These are phyloP conservation scores for Syrrhaptes paradoxus DNA, from an alignment of 2,113 vertebrate species.

Conservation along the genomic window DNA sequence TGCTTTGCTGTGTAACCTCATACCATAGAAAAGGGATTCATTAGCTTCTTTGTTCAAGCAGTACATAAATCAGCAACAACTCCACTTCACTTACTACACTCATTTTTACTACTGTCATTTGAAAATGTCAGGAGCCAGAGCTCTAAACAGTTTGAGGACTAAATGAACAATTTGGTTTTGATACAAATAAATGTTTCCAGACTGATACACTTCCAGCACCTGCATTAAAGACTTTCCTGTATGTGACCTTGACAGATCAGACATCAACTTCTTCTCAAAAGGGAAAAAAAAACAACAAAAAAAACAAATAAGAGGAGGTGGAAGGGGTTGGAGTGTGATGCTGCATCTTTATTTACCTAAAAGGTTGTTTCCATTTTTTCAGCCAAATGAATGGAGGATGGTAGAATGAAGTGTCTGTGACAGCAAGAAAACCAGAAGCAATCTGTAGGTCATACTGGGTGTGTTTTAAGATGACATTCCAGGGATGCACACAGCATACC, in stretches of 20 bases:
- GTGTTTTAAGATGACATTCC: fast-evolving
- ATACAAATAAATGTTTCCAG: not conserved
- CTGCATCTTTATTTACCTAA: not conserved
- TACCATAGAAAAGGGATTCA: not conserved
- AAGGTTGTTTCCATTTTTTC: not conserved
- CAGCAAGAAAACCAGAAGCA: not conserved
- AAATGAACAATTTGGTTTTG: not conserved
- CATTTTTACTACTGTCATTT: not conserved
- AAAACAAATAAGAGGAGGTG: not conserved
- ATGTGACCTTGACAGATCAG: not conserved
- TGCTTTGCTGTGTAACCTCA: not conserved
- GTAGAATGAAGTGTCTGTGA: not conserved
- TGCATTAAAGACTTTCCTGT: not conserved
- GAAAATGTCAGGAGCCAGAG: not conserved
- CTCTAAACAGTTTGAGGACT: not conserved
- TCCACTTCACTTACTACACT: not conserved
- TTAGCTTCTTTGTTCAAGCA: not conserved
- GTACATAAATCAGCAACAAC: not conserved
- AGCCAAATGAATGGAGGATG: not conserved
- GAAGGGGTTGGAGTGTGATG: not conserved
- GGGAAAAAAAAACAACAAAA: not conserved
- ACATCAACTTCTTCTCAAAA: not conserved
- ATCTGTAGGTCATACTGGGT: not conserved
- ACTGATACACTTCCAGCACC: not conserved
- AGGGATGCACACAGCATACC: not conserved